Evolutionary conservation across 1,140 invertebrate species (phyloP).

Genomic region (Stenopsyche tienmushanensis): DNA sequence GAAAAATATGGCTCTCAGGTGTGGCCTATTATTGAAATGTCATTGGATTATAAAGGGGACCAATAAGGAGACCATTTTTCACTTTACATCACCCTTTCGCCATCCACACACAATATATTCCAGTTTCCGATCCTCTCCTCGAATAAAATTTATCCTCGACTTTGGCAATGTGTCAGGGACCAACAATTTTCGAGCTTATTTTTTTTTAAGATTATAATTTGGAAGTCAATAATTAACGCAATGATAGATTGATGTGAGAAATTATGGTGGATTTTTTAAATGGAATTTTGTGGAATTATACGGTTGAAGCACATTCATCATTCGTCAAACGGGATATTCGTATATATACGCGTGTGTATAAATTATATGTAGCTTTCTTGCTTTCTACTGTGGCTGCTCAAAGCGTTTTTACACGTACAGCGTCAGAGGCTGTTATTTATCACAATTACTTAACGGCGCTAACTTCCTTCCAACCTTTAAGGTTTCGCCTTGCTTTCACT

Average conservation of each 20-base stretch:
- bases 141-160: too few species aligned
- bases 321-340: slow-evolving; percentile 4
- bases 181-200: too few species aligned
- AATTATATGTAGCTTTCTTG: too few species aligned
- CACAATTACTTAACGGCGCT: slow-evolving; percentile 13
- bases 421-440: slow-evolving; percentile 3
- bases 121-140: too few species aligned
- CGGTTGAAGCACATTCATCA: slow-evolving; percentile 9
- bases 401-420: not conserved
- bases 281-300: too few species aligned
- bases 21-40: slow-evolving; percentile 34
- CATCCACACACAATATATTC: not conserved
- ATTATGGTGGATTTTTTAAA: too few species aligned
- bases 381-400: too few species aligned
- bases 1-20: slow-evolving; percentile 31
- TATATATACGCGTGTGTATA: too few species aligned
- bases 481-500: not conserved
- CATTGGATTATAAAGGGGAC: slow-evolving; percentile 33
- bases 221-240: too few species aligned
- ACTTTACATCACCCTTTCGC: slow-evolving; percentile 3
- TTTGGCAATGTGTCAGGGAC: not conserved
- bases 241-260: too few species aligned
- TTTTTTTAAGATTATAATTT: too few species aligned
- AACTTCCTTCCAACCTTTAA: slow-evolving; percentile 4
- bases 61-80: slow-evolving; percentile 28